Evolutionary conservation across 2,797 vertebrate genomes (phyloP).

Genomic region (Girardinus metallicus): DNA sequence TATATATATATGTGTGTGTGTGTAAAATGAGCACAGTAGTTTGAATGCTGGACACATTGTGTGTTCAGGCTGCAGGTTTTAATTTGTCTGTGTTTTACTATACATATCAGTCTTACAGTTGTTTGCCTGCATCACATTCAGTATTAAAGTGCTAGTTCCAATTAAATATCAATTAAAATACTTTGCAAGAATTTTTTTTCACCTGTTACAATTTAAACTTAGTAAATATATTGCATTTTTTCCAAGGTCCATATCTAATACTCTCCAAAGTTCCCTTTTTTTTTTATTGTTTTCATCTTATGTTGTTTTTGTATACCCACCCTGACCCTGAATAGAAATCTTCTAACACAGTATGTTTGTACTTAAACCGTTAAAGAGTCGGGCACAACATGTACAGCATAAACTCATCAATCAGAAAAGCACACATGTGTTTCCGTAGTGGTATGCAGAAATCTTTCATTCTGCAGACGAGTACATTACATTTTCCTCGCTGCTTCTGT

Average conservation of each 20-base stretch:
- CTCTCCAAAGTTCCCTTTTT: constrained; percentile 2
- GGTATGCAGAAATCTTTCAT: constrained; percentile 12
- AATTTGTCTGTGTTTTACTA: neutral
- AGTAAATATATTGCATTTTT: neutral
- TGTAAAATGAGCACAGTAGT: too few species aligned
- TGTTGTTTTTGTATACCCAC: constrained; percentile 28
- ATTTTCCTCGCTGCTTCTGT: constrained; percentile 24
- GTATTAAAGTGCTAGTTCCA: neutral
- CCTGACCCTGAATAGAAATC: constrained; percentile 35
- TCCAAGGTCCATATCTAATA: neutral
- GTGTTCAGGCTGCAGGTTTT: too few species aligned
- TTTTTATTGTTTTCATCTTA: neutral
- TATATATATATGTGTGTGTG: too few species aligned
- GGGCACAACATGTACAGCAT: constrained; percentile 12
- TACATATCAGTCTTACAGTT: neutral
- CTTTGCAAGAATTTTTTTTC: neutral
- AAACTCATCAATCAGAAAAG: constrained; percentile 30
- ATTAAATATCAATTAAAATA: neutral
- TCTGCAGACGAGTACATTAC: constrained; percentile 37
- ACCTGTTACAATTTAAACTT: neutral
- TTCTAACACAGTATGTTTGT: constrained; percentile 15
- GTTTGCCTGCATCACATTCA: neutral
- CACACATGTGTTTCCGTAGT: neutral
- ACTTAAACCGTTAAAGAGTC: constrained; percentile 37
- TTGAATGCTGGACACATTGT: too few species aligned